Conservation (phyloP, 2,888 invertebrate species). For the Cosmia trapezina region DNA sequence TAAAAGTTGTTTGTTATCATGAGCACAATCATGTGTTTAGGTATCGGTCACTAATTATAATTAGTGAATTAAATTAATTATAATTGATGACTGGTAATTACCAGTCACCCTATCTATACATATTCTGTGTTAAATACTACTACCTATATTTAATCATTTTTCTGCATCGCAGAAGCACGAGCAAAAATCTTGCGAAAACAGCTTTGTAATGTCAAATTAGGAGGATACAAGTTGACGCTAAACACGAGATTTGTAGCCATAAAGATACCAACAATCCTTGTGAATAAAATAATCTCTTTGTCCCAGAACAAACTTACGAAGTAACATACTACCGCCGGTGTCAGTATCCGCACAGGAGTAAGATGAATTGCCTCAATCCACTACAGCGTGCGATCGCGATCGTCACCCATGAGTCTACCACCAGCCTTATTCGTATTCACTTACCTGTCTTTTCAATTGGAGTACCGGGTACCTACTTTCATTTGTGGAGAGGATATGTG, state of each 20-base stretch:
- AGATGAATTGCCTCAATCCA: conserved; percentile 76
- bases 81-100: too few relatives aligned
- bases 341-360: conserved; percentile 70
- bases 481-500: not conserved
- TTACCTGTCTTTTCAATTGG: conserved; percentile 49
- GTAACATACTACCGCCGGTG: conserved; percentile 47
- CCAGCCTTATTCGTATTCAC: conserved; percentile 54
- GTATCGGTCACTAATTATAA: too few relatives aligned
- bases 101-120: too few relatives aligned
- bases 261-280: not conserved
- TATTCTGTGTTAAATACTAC: too few relatives aligned
- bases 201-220: too few relatives aligned
- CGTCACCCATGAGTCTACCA: conserved; percentile 44
- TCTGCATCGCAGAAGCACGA: too few relatives aligned
- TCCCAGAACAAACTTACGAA: conserved; percentile 12
- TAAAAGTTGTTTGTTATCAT: too few relatives aligned
- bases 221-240: too few relatives aligned
- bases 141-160: too few relatives aligned
- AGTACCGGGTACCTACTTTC: not conserved
- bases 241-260: not conserved
- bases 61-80: too few relatives aligned
- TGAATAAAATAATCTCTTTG: not conserved
- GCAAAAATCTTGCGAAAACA: too few relatives aligned
- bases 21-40: too few relatives aligned
- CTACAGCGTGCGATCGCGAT: conserved; percentile 62